A percentile compares a stretch with the other conserved stretches of the same genome.
Conservation (phyloP, 2,888 invertebrate species). For the Sminthurinus aureus region DNA sequence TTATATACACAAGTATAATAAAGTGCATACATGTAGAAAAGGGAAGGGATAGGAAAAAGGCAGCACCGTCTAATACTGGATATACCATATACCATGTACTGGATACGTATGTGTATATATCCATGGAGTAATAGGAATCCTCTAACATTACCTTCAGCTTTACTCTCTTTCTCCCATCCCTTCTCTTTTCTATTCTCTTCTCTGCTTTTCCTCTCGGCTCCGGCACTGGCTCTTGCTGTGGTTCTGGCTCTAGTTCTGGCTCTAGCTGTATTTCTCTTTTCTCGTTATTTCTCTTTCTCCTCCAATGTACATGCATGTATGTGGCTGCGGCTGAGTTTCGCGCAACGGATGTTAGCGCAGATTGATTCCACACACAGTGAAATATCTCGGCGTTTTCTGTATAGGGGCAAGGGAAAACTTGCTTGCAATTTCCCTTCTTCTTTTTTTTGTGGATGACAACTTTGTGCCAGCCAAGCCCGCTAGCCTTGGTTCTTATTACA, state of each 20-base stretch:
- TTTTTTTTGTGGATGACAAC: constrained; percentile 34
- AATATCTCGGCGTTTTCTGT: constrained; percentile 11
- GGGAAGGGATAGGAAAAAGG: not conserved
- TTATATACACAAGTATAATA: not conserved
- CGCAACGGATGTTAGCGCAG: constrained; percentile 47
- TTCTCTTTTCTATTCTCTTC: too few species aligned
- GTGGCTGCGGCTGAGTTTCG: constrained; percentile 41
- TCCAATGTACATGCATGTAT: not conserved
- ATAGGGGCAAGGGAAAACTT: constrained; percentile 10
- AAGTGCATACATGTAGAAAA: not conserved
- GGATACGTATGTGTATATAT: too few species aligned
- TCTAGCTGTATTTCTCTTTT: not conserved
- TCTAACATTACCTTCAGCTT: not conserved
- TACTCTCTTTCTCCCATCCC: not conserved
- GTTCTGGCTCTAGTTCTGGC: not conserved
- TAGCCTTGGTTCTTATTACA: not conserved
- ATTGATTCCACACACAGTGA: constrained; percentile 42
- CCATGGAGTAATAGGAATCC: not conserved
- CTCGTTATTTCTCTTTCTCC: constrained; percentile 1
- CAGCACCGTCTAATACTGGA: not conserved
- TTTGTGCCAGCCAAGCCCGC: constrained; percentile 23
- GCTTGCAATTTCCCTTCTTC: constrained; percentile 5
- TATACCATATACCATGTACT: too few species aligned
- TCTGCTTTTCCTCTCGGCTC: too few species aligned
- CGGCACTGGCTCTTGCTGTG: not conserved